These are phyloP conservation scores for Colossoma macropomum DNA, from an alignment of 2,113 vertebrate species.

Conservation along the genomic window DNA sequence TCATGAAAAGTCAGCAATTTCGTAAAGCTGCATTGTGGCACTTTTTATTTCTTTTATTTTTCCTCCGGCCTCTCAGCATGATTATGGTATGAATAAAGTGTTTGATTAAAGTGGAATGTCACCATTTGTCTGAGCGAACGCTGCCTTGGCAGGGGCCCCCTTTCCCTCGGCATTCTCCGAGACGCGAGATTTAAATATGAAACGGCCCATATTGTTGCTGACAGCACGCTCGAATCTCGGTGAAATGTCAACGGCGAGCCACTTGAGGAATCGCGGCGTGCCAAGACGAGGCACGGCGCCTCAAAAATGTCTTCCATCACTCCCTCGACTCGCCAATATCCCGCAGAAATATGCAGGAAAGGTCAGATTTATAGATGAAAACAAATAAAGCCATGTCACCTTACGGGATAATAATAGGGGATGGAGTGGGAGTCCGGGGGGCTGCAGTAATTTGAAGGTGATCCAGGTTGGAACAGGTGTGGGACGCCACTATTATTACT, in stretches of 20 bases:
- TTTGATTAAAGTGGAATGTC: conserved; percentile 67
- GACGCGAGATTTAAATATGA: conserved; percentile 58
- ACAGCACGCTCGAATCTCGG: conserved; percentile 61
- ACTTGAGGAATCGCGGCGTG: conserved; percentile 50
- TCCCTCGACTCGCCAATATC: conserved; percentile 64
- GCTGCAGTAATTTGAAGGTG: background rate
- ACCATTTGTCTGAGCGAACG: conserved; percentile 62
- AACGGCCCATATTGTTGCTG: conserved; percentile 68
- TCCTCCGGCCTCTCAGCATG: conserved; percentile 36
- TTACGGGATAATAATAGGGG: conserved; percentile 37
- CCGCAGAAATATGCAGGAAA: conserved; percentile 61
- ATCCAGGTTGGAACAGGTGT: background rate
- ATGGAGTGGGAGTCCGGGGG: background rate
- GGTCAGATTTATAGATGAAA: conserved; percentile 66
- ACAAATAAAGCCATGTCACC: conserved; percentile 54
- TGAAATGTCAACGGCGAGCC: conserved; percentile 71
- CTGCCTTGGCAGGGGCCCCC: conserved; percentile 31
- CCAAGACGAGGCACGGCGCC: conserved; percentile 6
- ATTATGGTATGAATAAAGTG: conserved; percentile 58
- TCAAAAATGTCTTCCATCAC: conserved; percentile 58
- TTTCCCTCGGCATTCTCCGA: conserved; percentile 48
- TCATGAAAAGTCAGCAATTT: conserved; percentile 58
- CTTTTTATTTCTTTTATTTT: conserved; percentile 31
- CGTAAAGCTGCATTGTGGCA: conserved; percentile 52
- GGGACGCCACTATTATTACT: too few relatives aligned